phyloP scores from a whole-genome alignment of 2,113 vertebrate species.

The Tragulus kanchil region DNA sequence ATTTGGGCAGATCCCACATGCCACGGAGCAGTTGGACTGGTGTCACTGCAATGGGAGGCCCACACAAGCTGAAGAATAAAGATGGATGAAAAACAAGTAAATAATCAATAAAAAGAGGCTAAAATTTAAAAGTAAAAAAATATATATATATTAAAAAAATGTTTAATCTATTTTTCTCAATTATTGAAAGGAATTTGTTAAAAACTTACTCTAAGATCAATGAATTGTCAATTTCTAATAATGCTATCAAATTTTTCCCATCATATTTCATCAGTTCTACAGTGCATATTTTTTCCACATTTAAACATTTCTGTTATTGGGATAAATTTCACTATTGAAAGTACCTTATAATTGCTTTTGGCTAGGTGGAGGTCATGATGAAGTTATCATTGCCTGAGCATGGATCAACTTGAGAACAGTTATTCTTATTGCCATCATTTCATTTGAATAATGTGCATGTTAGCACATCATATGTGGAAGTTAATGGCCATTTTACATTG shows the following conservation, averaged over 20 bases:
- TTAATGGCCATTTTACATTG: background rate
- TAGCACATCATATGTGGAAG: background rate
- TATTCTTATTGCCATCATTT: background rate
- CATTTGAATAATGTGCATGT: background rate
- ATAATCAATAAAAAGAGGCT: no score
- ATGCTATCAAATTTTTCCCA: slow-evolving; percentile 7
- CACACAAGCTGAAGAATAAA: no score
- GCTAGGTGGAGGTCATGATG: background rate
- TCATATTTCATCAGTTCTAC: background rate
- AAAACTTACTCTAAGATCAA: background rate
- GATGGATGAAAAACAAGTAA: no score
- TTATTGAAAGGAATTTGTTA: background rate
- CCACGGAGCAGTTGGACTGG: no score
- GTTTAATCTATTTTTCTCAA: background rate
- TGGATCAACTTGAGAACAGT: background rate
- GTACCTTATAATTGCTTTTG: background rate
- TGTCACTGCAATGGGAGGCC: no score
- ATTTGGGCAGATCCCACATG: no score
- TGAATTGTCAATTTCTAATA: background rate
- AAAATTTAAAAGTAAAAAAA: no score
- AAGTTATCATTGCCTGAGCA: background rate
- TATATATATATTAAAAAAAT: no score
- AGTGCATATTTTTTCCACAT: background rate
- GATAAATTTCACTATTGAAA: background rate
- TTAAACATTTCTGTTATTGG: background rate